Evolutionary conservation across 1,140 invertebrate species (phyloP).

Genomic region (Euschistus heros): DNA sequence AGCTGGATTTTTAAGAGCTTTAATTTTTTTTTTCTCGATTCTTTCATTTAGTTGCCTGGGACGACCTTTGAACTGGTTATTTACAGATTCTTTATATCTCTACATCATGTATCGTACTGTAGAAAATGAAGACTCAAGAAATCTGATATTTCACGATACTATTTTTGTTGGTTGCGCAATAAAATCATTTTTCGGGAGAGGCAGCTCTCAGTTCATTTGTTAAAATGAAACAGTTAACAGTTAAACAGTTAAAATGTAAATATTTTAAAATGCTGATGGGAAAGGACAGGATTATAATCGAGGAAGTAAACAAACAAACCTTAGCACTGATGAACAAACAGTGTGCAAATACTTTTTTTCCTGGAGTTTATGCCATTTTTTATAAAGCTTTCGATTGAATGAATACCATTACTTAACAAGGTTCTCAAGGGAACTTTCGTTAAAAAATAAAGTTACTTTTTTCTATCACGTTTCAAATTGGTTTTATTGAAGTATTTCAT

Average conservation of each 20-base stretch:
- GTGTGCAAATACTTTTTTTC: not conserved
- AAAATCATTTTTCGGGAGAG: not conserved
- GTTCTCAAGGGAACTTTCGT: not conserved
- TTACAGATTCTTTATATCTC: not conserved
- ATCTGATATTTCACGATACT: no score
- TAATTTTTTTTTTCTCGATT: not conserved
- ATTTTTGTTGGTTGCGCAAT: not conserved
- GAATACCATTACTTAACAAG: no score
- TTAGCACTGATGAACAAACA: not conserved
- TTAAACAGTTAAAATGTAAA: not conserved
- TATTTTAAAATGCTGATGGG: not conserved
- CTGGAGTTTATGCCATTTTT: not conserved
- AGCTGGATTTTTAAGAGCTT: no score
- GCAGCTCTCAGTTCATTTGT: not conserved
- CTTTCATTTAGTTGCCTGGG: not conserved
- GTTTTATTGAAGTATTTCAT: not conserved
- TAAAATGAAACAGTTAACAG: not conserved
- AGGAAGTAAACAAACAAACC: not conserved
- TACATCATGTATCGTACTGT: not conserved
- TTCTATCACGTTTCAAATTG: not conserved
- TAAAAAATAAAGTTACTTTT: not conserved
- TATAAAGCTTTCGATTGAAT: no score
- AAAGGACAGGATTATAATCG: not conserved
- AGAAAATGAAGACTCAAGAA: not conserved
- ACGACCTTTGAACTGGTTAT: no score